Base-by-base conservation (phyloP, 2,113 vertebrate genomes). In the Orthochromis indermauri region DNA sequence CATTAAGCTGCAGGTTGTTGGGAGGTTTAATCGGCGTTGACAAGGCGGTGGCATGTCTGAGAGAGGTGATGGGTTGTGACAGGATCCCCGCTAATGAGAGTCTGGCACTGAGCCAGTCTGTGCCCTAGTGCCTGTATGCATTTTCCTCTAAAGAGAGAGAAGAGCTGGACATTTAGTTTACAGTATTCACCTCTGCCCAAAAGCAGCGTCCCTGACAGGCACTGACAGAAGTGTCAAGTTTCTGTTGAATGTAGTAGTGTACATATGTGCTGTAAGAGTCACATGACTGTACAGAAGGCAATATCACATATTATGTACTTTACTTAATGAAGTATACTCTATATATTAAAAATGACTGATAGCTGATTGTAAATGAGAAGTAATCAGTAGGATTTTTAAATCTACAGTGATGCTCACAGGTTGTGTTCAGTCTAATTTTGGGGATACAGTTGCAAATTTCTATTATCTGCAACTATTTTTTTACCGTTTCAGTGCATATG, bases 41-140 rank as follows among this genome's bases (percentile, higher is more conserved):
- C 92, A 91, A 80, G 7, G 57, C 51, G 73, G 90, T 91, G 80
- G 89, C 83, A 40, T 90, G 92, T 93, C 90, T 90, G 85, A 89
- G 49, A 83, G 83, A 93, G 90, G 90, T 91, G 94, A 95, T 92
- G 89, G 81, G 84, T 93, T 91, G 90, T 94, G 94, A 95, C 91
- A 95, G 90, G 76, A 90, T 86, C 85, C 73, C 54, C 59, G 63
- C 91, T 93, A 94, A 95, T 95, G 93, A 95, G 92, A 93, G 90
- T 89, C 90, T 93, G 93, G 91, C 92, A 90, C 88, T 80, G 51
- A 80, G 91, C 94, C 92, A 90, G 89, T 84, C 84, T 87, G 90
- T 90, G 89, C 88, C 93, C 91, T 92, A 93, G 88, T 90, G 90
- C 92, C 91, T 94, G 91, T 83, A 90, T 91, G 87, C 90, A 90